phyloP scores from a whole-genome alignment of 2,888 invertebrate genomes.

The Platypus cylindrus region DNA sequence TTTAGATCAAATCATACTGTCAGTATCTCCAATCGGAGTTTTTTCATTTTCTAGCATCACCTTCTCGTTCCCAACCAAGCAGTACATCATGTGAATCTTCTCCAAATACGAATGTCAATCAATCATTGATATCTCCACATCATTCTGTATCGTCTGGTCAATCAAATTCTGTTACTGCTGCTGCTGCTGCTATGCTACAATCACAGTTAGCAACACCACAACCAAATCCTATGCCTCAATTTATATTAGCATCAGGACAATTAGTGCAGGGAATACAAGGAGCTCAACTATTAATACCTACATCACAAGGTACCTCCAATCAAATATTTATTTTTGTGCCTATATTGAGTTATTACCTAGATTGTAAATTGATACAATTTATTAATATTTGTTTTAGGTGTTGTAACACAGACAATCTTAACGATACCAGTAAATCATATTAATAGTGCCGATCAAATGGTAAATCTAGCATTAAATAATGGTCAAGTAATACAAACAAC shows the following conservation, averaged over 20 bases:
- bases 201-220: too few relatives aligned
- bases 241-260: slow-evolving; percentile 83
- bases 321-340: background rate
- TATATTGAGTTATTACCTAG: background rate
- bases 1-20: too few relatives aligned
- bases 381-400: slow-evolving; percentile 45
- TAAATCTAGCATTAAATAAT: slow-evolving; percentile 69
- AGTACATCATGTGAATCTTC: slow-evolving; percentile 20
- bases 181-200: too few relatives aligned
- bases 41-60: slow-evolving; percentile 18
- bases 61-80: slow-evolving; percentile 21
- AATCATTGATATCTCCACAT: too few relatives aligned
- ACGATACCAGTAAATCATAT: slow-evolving; percentile 90
- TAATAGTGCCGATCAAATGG: slow-evolving; percentile 56
- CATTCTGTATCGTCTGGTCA: too few relatives aligned
- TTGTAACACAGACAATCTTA: slow-evolving; percentile 89
- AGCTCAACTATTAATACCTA: slow-evolving; percentile 87
- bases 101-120: background rate
- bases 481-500: slow-evolving; percentile 79
- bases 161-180: too few relatives aligned
- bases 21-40: too few relatives aligned
- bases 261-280: slow-evolving; percentile 87
- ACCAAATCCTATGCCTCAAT: slow-evolving; percentile 74
- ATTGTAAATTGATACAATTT: background rate
- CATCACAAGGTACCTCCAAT: slow-evolving; percentile 42